Percentiles rank a stretch among this genome's conserved stretches.
These are phyloP conservation scores for Campoletis sonorensis DNA, from an alignment of 1,140 invertebrate genomes.

Conservation along the genomic window DNA sequence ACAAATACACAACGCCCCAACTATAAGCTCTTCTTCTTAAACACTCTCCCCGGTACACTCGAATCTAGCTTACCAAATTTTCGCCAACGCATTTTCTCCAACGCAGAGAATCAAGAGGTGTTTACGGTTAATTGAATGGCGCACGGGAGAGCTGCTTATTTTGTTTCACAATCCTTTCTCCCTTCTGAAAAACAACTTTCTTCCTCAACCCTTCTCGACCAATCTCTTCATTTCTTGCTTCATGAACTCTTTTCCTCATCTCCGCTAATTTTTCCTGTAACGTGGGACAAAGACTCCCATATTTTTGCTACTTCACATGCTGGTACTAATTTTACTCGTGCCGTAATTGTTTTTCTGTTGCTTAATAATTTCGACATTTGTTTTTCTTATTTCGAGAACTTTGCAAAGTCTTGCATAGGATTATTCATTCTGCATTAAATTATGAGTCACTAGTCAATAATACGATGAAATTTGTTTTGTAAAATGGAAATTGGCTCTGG, in stretches of 20 bases:
- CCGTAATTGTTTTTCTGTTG: neutral
- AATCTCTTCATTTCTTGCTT: neutral
- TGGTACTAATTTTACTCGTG: neutral
- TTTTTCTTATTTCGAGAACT: neutral
- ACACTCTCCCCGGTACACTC: constrained; percentile 12
- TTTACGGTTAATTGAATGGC: constrained; percentile 29
- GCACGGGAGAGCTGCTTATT: constrained; percentile 3
- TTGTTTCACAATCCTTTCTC: neutral
- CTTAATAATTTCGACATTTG: neutral
- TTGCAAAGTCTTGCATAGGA: no score
- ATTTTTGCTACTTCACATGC: neutral
- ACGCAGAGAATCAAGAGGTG: constrained; percentile 17
- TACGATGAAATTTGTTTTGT: no score
- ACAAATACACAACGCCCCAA: neutral
- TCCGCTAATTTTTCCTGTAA: neutral
- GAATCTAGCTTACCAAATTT: constrained; percentile 18
- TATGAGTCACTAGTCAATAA: no score
- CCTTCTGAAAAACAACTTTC: neutral
- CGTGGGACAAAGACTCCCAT: neutral
- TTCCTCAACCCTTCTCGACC: neutral
- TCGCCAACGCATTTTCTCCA: neutral
- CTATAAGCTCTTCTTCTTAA: neutral
- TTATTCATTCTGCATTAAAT: no score
- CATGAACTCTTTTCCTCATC: neutral
- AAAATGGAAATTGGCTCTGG: no score